phyloP scores from a whole-genome alignment of 2,113 vertebrate genomes.

The Struthio camelus region DNA sequence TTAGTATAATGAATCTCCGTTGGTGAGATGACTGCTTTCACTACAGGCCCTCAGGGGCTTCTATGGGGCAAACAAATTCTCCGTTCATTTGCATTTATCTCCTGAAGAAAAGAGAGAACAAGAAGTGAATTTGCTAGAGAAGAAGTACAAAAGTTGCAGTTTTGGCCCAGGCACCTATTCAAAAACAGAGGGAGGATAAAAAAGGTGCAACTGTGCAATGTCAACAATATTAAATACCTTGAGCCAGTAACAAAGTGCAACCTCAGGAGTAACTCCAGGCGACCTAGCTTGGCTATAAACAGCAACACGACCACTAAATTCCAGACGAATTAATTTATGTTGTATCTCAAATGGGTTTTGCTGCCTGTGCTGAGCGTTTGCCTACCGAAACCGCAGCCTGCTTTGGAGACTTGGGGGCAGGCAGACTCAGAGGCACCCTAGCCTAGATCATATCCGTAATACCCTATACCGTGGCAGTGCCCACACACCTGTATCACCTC shows the following conservation, averaged over 20 bases:
- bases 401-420: neutral
- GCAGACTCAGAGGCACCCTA: neutral
- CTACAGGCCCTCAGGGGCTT: neutral
- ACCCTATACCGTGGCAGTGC: neutral
- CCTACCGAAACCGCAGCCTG: neutral
- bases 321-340: neutral
- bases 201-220: neutral
- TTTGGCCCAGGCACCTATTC: neutral
- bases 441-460: neutral
- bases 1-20: neutral
- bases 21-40: neutral
- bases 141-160: neutral
- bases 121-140: neutral
- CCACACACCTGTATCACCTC: neutral
- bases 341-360: neutral
- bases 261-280: neutral
- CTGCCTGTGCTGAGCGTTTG: neutral
- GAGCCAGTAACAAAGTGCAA: neutral
- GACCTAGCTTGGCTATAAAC: neutral
- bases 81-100: neutral
- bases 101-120: neutral
- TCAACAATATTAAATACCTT: neutral
- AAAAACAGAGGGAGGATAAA: neutral
- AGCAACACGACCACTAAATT: neutral
- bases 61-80: neutral